Percentiles rank a stretch among this genome's conserved stretches.
phyloP scores from a whole-genome alignment of 2,888 invertebrate genomes.

The Digitonthophagus gazella region DNA sequence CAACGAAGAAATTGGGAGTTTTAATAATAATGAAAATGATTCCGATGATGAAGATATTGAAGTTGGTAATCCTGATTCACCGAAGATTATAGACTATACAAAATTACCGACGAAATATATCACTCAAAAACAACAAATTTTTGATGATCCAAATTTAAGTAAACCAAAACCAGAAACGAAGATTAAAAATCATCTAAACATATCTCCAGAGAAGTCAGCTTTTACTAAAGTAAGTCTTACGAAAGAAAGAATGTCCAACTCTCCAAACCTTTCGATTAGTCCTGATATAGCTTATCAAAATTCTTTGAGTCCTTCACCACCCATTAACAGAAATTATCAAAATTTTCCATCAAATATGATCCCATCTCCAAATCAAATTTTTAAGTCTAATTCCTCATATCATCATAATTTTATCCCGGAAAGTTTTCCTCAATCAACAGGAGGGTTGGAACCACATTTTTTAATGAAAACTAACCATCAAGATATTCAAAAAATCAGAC shows the following conservation, averaged over 20 bases:
- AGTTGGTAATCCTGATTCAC: slow-evolving; percentile 37
- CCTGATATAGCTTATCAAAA: slow-evolving; percentile 76
- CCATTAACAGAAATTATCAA: slow-evolving; percentile 49
- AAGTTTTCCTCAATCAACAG: slow-evolving; percentile 47
- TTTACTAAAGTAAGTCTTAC: slow-evolving; percentile 74
- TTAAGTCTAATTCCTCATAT: slow-evolving; percentile 56
- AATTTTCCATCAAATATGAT: slow-evolving; percentile 52
- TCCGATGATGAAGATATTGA: slow-evolving; percentile 46
- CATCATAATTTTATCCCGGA: slow-evolving; percentile 55
- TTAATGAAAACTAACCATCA: slow-evolving; percentile 43
- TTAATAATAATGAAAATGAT: slow-evolving; percentile 27
- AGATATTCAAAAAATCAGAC: slow-evolving; percentile 56
- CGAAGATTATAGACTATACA: slow-evolving; percentile 36
- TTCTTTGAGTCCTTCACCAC: slow-evolving; percentile 74
- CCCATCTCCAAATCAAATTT: slow-evolving; percentile 53
- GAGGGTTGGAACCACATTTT: slow-evolving; percentile 44
- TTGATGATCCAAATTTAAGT: slow-evolving; percentile 56
- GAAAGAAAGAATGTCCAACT: slow-evolving; percentile 50
- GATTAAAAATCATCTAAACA: slow-evolving; percentile 52
- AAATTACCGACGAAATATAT: slow-evolving; percentile 38
- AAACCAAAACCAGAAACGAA: slow-evolving; percentile 52
- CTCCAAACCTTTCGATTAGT: slow-evolving; percentile 71
- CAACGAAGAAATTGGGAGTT: slow-evolving; percentile 29
- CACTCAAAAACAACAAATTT: slow-evolving; percentile 57
- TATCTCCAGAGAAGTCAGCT: slow-evolving; percentile 69